Conservation (phyloP, 1,140 invertebrate genomes). For the Andrena cerasifolii region DNA sequence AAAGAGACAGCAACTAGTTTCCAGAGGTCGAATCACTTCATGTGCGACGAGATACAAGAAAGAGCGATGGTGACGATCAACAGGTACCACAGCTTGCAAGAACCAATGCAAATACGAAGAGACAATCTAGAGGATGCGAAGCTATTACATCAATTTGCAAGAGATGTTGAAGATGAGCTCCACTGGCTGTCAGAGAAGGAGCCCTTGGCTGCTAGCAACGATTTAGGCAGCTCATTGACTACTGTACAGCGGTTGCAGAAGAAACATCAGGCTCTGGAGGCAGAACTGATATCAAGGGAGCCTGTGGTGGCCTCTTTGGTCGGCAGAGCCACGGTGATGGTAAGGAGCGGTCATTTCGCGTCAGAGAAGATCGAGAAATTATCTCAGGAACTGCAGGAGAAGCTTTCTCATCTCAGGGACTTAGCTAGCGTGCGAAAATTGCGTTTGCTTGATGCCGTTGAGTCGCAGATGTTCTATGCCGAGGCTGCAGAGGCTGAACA, state of each 20-base stretch:
- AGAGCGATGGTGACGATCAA: slow-evolving; percentile 87
- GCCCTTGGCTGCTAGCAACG: slow-evolving; percentile 89
- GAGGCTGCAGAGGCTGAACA: slow-evolving; percentile 93
- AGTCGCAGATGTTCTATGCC: slow-evolving; percentile 94
- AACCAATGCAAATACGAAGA: slow-evolving; percentile 93
- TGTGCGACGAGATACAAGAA: slow-evolving; percentile 91
- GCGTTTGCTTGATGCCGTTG: slow-evolving; percentile 90
- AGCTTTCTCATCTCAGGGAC: slow-evolving; percentile 87
- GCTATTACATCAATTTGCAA: slow-evolving; percentile 91
- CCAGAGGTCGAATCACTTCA: slow-evolving; percentile 90
- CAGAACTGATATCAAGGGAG: slow-evolving; percentile 92
- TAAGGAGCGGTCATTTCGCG: slow-evolving; percentile 92
- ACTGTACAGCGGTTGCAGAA: slow-evolving; percentile 98
- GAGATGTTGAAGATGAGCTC: slow-evolving; percentile 93
- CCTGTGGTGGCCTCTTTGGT: slow-evolving; percentile 89
- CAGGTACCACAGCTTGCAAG: slow-evolving; percentile 92
- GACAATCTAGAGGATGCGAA: slow-evolving; percentile 95
- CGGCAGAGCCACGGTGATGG: slow-evolving; percentile 89
- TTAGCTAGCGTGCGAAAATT: slow-evolving; percentile 87
- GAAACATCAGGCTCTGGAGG: slow-evolving; percentile 94
- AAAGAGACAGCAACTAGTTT: slow-evolving; percentile 90
- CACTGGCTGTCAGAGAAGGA: slow-evolving; percentile 94
- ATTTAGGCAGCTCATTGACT: slow-evolving; percentile 90
- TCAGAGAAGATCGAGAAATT: slow-evolving; percentile 87
- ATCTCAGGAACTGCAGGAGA: slow-evolving; percentile 85